Conservation (phyloP, 2,113 vertebrate species). For the Sebastes schlegelii region DNA sequence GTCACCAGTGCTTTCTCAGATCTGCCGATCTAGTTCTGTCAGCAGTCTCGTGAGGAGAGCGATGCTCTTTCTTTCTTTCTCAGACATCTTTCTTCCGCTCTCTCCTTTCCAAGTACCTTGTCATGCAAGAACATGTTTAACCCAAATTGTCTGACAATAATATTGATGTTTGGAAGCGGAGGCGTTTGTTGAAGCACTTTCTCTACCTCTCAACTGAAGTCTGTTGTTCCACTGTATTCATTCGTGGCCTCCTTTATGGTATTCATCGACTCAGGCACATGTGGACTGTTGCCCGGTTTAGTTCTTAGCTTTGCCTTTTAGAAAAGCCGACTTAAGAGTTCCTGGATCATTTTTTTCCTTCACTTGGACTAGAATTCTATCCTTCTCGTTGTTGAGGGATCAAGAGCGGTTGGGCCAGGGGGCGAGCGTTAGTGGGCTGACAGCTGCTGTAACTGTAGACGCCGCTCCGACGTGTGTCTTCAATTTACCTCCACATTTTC, state of each 20-base stretch:
- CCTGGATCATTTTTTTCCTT: neutral
- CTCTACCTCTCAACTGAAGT: neutral
- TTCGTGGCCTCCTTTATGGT: neutral
- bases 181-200: neutral
- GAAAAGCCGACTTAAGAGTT: neutral
- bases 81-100: neutral
- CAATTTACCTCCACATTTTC: constrained; percentile 28
- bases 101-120: neutral
- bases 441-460: constrained; percentile 44
- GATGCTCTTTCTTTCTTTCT: neutral
- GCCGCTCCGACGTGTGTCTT: constrained; percentile 30
- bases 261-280: neutral
- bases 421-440: constrained; percentile 6
- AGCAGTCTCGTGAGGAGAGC: neutral
- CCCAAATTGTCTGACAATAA: neutral
- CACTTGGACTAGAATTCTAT: constrained; percentile 16
- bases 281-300: neutral
- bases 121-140: neutral
- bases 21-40: neutral
- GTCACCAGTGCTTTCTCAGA: neutral
- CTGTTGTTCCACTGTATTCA: neutral
- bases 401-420: neutral
- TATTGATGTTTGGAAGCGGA: neutral
- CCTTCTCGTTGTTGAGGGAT: constrained; percentile 4
- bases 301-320: neutral